Base-by-base conservation (phyloP, 2,113 vertebrate species). In the Neodontobutis hainanensis region DNA sequence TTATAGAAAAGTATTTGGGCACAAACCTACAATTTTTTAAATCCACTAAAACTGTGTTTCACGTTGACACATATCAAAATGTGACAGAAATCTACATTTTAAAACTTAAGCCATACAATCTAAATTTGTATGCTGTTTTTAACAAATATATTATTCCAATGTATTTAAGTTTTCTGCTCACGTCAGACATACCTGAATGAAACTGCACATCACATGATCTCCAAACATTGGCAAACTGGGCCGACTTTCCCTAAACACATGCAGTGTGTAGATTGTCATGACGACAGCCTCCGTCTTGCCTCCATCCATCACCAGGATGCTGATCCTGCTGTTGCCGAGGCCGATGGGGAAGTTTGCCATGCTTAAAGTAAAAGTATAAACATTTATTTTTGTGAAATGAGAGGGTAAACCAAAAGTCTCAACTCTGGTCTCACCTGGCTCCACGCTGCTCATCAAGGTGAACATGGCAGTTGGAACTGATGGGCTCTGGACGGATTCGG, bases 221-320 rank as follows among this genome's bases (percentile, higher is more conserved):
- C 94, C 93, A 74, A 98, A 97, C 78, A 96, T 92, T 12, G 96
- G 97, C 70, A 98, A 89, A 72, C 94, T 97, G 58, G 97, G 97
- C 2, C 94, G 95, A 69, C 92, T 94, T 75, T 98, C 96, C 11
- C 97, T 92, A 76, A 86, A 92, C 73, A 99, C 72, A 56, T 93
- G 93, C 65, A 99, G 85, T 63, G 89, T 97, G 88, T 99, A 99
- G 11, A 88, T 95, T 68, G 91, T 88, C 80, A 96, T 80, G 78
- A 91, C 70, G 6, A 92, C 88, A 1, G 89, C 84, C 49, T 77
- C 86, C 0, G 12, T 42, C n/a, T 19, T 15, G 0, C 78, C 88
- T 34, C 84, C 84, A 45, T 94, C 93, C 46, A 88, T 93, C 72
- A 97, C 77, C 32, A 97, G 70, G 88, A 98, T 62, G 61, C 88